Conservation (phyloP, 2,888 invertebrate species). For the Aspidapion aeneum region DNA sequence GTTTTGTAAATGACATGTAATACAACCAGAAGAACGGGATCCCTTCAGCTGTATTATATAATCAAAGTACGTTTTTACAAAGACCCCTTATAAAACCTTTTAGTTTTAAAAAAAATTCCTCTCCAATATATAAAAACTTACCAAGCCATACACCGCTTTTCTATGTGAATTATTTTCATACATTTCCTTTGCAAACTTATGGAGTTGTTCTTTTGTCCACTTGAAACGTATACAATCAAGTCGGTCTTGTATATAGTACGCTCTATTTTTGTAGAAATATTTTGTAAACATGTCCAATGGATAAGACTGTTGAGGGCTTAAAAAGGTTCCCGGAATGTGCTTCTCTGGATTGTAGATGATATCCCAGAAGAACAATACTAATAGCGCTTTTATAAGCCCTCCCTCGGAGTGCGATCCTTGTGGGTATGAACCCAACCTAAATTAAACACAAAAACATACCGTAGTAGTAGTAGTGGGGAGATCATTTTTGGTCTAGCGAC, state of each 20-base stretch:
- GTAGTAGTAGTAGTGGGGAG: too few species aligned
- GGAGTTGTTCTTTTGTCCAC: conserved; percentile 47
- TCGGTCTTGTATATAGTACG: conserved; percentile 55
- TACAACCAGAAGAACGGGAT: too few species aligned
- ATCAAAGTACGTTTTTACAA: too few species aligned
- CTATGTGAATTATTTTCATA: conserved; percentile 48
- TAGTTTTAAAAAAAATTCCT: too few species aligned
- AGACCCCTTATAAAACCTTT: too few species aligned
- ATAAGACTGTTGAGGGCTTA: conserved; percentile 54
- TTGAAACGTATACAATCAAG: conserved; percentile 44
- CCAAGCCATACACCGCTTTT: conserved; percentile 31
- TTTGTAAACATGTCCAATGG: conserved; percentile 69
- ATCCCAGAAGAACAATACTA: conserved; percentile 67
- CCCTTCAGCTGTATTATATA: too few species aligned
- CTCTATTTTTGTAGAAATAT: conserved; percentile 65
- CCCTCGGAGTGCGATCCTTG: conserved; percentile 48
- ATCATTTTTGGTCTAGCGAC: too few species aligned
- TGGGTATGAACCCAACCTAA: conserved; percentile 36
- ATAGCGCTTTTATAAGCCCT: conserved; percentile 34
- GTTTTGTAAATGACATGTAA: too few species aligned
- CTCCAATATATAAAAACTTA: too few species aligned
- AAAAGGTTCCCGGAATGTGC: conserved; percentile 48
- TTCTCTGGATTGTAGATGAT: conserved; percentile 57
- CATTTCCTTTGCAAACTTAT: conserved; percentile 35
- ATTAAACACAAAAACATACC: too few species aligned